These are phyloP conservation scores for Tragelaphus strepsiceros DNA, from an alignment of 2,113 vertebrate genomes.

Conservation along the genomic window DNA sequence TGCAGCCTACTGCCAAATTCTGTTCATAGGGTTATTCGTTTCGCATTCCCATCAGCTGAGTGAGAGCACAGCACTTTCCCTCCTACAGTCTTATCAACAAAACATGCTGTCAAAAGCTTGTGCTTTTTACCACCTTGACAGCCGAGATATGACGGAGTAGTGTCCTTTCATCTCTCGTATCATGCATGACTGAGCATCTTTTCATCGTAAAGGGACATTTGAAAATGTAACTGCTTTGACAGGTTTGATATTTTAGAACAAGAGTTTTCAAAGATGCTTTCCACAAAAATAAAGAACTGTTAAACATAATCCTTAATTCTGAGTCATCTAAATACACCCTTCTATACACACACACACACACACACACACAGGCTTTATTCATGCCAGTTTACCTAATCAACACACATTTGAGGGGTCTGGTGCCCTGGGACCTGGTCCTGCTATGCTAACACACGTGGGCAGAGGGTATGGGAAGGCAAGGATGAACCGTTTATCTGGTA, in stretches of 20 bases:
- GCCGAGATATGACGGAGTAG: not conserved
- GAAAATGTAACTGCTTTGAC: not conserved
- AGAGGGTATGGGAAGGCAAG: not conserved
- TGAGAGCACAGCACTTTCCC: not conserved
- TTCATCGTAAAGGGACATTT: not conserved
- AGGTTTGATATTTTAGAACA: not conserved
- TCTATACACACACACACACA: not conserved
- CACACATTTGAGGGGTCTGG: not conserved
- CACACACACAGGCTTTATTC: not conserved
- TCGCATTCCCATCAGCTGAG: not conserved
- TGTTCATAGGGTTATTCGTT: not conserved
- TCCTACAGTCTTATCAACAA: not conserved
- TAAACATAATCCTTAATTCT: not conserved
- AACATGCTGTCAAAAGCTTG: not conserved
- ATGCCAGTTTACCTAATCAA: not conserved
- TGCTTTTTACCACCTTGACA: not conserved
- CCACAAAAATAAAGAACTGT: not conserved
- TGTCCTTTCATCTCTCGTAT: not conserved
- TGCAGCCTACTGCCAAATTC: not conserved
- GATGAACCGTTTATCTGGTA: rapidly evolving
- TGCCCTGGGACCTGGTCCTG: not conserved
- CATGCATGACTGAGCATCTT: not conserved
- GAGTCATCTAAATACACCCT: not conserved
- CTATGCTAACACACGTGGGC: no score
- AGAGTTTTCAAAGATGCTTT: not conserved